Conservation (phyloP, 2,888 invertebrate species). For the Yponomeuta evonymella region DNA sequence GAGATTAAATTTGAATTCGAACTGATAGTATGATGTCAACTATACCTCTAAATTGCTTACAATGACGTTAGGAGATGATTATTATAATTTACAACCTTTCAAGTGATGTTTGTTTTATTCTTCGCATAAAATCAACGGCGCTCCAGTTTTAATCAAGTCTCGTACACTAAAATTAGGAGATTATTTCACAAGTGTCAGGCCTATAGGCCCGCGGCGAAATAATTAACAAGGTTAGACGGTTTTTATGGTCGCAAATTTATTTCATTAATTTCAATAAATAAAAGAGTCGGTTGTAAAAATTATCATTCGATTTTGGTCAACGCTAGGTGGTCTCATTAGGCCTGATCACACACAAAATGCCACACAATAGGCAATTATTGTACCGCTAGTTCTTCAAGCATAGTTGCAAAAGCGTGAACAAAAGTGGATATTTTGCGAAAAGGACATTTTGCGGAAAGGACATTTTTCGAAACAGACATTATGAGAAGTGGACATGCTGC, state of each 20-base stretch:
- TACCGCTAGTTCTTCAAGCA: too few relatives aligned
- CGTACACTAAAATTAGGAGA: neutral
- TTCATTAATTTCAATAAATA: slow-evolving; percentile 23
- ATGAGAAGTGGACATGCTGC: too few relatives aligned
- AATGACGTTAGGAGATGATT: neutral
- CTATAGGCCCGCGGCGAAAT: neutral
- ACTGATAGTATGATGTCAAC: too few relatives aligned
- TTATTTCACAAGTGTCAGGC: neutral
- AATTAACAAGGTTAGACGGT: slow-evolving; percentile 34
- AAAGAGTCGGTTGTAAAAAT: neutral
- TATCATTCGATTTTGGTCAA: slow-evolving; percentile 21
- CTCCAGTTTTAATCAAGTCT: neutral
- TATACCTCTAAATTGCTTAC: too few relatives aligned
- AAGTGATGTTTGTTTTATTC: neutral
- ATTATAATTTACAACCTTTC: neutral
- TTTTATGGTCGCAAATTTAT: slow-evolving; percentile 53
- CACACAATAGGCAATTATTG: too few relatives aligned
- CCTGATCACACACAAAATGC: neutral
- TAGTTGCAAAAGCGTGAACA: too few relatives aligned
- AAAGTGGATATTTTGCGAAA: too few relatives aligned
- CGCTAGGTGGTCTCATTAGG: slow-evolving; percentile 30
- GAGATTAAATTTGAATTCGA: too few relatives aligned
- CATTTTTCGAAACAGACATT: too few relatives aligned
- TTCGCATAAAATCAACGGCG: neutral
- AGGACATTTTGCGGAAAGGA: too few relatives aligned